Evolutionary conservation across 2,113 vertebrate genomes (phyloP).

Genomic region (Eretmochelys imbricata): DNA sequence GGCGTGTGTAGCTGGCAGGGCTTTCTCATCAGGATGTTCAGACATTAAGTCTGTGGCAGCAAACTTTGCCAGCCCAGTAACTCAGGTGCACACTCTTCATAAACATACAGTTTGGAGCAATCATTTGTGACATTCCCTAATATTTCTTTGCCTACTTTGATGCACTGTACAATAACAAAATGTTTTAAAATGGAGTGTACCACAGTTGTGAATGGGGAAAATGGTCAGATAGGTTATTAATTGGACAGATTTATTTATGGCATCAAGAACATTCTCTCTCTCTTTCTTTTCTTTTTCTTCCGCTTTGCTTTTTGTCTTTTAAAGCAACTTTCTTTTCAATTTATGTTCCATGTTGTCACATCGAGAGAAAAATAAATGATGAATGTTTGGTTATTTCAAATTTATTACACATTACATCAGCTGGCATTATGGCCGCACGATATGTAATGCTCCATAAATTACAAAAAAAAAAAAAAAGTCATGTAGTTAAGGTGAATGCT

Average conservation of each 20-base stretch:
- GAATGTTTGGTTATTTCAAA: slow-evolving; percentile 76
- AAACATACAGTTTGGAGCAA: neutral
- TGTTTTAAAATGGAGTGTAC: neutral
- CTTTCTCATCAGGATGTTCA: slow-evolving; percentile 6
- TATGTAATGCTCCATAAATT: slow-evolving; percentile 79
- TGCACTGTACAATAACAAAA: neutral
- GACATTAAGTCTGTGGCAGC: neutral
- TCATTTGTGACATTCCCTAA: neutral
- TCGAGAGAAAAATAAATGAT: slow-evolving; percentile 73
- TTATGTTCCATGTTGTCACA: slow-evolving; percentile 72
- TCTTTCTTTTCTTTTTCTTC: slow-evolving; percentile 27
- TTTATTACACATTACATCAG: slow-evolving; percentile 77
- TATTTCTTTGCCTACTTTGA: neutral
- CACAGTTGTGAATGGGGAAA: neutral
- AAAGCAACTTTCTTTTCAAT: slow-evolving; percentile 70
- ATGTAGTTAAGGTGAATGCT: slow-evolving; percentile 58
- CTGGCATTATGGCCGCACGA: slow-evolving; percentile 67
- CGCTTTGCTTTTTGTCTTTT: slow-evolving; percentile 63
- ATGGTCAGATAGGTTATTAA: slow-evolving; percentile 30
- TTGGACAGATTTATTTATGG: slow-evolving; percentile 52
- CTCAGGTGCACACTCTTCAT: neutral
- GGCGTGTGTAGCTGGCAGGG: slow-evolving; percentile 12
- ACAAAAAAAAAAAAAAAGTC: slow-evolving; percentile 70
- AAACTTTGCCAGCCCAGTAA: neutral
- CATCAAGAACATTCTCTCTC: slow-evolving; percentile 41